Evolutionary conservation across 2,888 invertebrate genomes (phyloP).

Genomic region (Andrena chrysosceles): DNA sequence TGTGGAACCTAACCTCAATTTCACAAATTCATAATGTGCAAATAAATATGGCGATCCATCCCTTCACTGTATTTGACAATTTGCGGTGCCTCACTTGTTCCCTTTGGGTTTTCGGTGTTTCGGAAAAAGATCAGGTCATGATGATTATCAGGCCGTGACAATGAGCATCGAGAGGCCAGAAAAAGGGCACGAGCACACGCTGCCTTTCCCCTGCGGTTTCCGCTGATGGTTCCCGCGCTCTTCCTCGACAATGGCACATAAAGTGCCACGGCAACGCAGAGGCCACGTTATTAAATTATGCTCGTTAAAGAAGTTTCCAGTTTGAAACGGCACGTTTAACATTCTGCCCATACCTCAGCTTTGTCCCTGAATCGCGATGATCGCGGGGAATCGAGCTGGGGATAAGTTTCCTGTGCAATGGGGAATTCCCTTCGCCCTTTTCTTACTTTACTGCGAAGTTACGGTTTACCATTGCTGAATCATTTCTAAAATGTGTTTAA

Average conservation of each 20-base stretch:
- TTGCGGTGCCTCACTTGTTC: not conserved
- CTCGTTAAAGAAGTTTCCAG: conserved; percentile 53
- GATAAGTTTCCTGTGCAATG: conserved; percentile 24
- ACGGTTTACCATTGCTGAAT: not conserved
- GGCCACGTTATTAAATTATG: conserved; percentile 55
- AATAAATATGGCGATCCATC: not conserved
- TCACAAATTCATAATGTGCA: not conserved
- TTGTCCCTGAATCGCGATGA: conserved; percentile 27
- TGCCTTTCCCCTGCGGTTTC: conserved; percentile 32
- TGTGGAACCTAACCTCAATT: not conserved
- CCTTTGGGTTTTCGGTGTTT: not conserved
- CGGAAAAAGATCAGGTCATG: conserved; percentile 14
- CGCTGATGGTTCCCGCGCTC: conserved; percentile 46
- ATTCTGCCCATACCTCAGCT: conserved; percentile 51
- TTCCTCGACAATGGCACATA: conserved; percentile 52
- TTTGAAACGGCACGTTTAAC: conserved; percentile 39
- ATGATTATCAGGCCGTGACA: conserved; percentile 53
- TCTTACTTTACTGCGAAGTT: not conserved
- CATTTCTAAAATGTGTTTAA: too few relatives aligned
- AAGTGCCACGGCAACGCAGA: conserved; percentile 36
- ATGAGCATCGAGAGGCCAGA: conserved; percentile 24
- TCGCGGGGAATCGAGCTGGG: conserved; percentile 13
- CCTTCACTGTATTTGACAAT: not conserved
- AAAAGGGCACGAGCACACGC: conserved; percentile 47
- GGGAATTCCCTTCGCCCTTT: conserved; percentile 25